Evolutionary conservation across 2,797 vertebrate species (phyloP), one percentile per base, ranked within the genome.

Genomic region (Selene dorsalis): DNA sequence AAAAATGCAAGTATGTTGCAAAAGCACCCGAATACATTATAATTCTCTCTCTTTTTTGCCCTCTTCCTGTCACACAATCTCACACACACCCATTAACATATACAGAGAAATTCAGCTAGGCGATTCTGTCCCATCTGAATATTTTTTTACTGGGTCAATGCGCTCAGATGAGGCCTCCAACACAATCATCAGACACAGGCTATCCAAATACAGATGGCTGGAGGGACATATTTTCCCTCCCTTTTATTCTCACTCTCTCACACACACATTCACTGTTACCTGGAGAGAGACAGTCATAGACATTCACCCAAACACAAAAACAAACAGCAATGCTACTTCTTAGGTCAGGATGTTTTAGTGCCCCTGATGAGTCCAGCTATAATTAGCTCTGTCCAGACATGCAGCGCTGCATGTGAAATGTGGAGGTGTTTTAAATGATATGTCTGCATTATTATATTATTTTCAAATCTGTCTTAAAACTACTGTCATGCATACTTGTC

Each of bases 61-160:
- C 45, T 50, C 16, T 16, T 16, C 24, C 43, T 68, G 16, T 76
- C 64, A 48, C 41, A 24, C 45, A 16, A 6, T 50, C 38, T 35
- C 67, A 35, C 38, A 32, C 64, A 58, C 28, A 69, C 56, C 24
- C 28, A 78, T 65, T 32, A 68, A 70, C 58, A 69, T 62, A 75
- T 35, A 78, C 41, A 0, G 24, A 79, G 59, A 80, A 57, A 77
- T 71, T 61, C 67, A 52, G 71, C 71, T 22, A 11, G 32, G 41
- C 56, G 6, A 79, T 78, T 85, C 24, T 55, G 74, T 69, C 81
- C 72, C 76, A 86, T 86, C 72, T 86, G 84, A 82, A 75, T 78
- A 80, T 71, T 80, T 85, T 88, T 88, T 88, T 88, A 79, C 52
- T 87, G 82, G 88, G 85, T 89, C 87, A 86, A 24, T 85, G 84